These are phyloP conservation scores for Kryptopterus vitreolus DNA, from an alignment of 2,797 vertebrate species.

Conservation along the genomic window DNA sequence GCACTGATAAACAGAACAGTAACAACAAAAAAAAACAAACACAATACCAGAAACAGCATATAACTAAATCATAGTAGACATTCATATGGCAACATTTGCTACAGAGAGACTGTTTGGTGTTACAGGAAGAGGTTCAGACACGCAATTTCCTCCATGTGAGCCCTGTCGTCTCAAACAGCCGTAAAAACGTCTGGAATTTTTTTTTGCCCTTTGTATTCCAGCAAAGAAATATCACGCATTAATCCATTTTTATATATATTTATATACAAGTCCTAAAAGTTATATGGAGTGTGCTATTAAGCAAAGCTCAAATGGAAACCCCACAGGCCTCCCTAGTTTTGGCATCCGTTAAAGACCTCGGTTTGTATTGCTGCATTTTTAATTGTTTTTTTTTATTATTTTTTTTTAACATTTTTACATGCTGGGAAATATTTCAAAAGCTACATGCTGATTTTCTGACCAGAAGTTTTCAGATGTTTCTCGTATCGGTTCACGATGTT, in stretches of 20 bases:
- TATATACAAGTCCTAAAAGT: too few species aligned
- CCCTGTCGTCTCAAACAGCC: too few species aligned
- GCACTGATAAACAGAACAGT: neutral
- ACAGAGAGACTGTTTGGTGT: too few species aligned
- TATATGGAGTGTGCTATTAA: neutral
- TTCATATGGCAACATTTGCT: neutral
- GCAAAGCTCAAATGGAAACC: neutral
- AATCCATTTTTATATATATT: too few species aligned
- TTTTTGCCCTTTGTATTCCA: too few species aligned
- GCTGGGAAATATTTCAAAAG: neutral
- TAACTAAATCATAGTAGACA: neutral
- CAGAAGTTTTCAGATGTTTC: neutral
- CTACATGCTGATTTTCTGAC: neutral
- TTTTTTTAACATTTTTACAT: neutral
- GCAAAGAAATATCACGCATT: too few species aligned
- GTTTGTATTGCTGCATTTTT: neutral
- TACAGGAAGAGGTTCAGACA: constrained; percentile 4
- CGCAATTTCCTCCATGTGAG: neutral
- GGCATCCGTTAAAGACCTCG: neutral
- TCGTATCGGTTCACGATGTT: too few species aligned
- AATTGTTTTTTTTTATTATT: too few species aligned
- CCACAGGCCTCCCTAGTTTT: neutral
- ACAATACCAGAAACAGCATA: neutral
- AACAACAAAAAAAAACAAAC: neutral
- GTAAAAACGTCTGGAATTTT: too few species aligned